Evolutionary conservation across 2,113 vertebrate genomes (phyloP), one percentile per base, ranked within the genome.

Genomic region (Eonycteris spelaea): DNA sequence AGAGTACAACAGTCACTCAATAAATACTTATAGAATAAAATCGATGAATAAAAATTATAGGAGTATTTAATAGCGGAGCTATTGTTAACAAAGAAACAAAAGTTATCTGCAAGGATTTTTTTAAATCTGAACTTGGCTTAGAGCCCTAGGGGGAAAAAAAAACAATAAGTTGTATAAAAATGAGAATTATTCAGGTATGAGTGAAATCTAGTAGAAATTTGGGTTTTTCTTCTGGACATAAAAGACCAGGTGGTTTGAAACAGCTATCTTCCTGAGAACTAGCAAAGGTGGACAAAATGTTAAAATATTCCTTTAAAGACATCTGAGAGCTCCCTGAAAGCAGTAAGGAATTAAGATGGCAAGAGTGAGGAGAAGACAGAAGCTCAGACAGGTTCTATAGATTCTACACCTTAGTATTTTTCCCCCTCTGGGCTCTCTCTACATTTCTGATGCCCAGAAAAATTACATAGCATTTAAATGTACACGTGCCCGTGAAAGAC

Each of bases 381-480:
- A 45, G 13, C 24, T 92, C 77, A 40, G 19, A 30, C 48, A 68
- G 18, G 22, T 77, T 55, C n/a, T 57, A 1, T 65, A 33, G 43
- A 80, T 70, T 70, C 33, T 82, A 53, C 5, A 75, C 43, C 15
- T 73, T 57, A 57, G 26, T 61, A 18, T 67, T 92, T 74, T 68
- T 74, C 40, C 40, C 10, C 51, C 13, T 65, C 55, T 82, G 67
- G 24, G 7, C 19, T 92, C 51, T 70, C 38, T 86, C 43, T 63
- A 28, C 30, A 86, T 61, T 94, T 96, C 45, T 92, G n/a, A 67
- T 73, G n/a, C 43, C 53, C 71, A 63, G 45, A 91, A 90, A 85
- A 92, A 74, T 65, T 16, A 59, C 22, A 53, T 6, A 35, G 51
- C 65, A 80, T 86, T 71, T 0, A 75, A 10, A 65, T 35, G 18